Conservation (phyloP, 2,888 invertebrate species). For the Chymomyza amoena region DNA sequence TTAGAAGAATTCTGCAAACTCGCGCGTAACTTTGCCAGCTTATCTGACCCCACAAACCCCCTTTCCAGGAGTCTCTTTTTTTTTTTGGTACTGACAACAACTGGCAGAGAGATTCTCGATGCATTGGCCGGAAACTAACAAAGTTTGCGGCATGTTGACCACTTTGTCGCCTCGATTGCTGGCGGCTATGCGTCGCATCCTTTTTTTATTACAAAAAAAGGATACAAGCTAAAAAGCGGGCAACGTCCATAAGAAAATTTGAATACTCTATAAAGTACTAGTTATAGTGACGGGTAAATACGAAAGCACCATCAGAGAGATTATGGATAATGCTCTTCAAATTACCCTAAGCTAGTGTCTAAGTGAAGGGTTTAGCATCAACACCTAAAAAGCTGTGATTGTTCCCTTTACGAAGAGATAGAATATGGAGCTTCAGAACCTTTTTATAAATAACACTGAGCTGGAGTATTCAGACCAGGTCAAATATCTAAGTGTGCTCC, state of each 20-base stretch:
- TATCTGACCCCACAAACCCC: background rate
- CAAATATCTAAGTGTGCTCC: too few relatives aligned
- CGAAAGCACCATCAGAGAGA: too few relatives aligned
- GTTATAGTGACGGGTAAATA: too few relatives aligned
- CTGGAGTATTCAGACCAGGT: too few relatives aligned
- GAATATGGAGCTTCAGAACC: too few relatives aligned
- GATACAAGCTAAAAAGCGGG: background rate
- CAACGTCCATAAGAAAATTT: background rate
- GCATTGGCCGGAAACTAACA: conserved; percentile 39
- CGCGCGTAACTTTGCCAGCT: conserved; percentile 40
- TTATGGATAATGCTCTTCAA: too few relatives aligned
- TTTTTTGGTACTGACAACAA: conserved; percentile 21
- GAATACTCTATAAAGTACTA: background rate
- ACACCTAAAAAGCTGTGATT: too few relatives aligned
- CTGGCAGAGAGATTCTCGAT: background rate
- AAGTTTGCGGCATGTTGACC: conserved; percentile 72
- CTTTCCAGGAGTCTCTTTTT: background rate
- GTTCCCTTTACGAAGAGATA: too few relatives aligned
- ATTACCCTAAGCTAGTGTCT: too few relatives aligned
- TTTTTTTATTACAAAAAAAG: conserved; percentile 34
- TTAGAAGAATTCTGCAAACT: conserved; percentile 64
- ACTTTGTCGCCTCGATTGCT: conserved; percentile 61
- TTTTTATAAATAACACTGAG: too few relatives aligned
- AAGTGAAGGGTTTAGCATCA: too few relatives aligned
- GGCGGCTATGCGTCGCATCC: conserved; percentile 28